Evolutionary conservation across 2,888 invertebrate genomes (phyloP).

Genomic region (Smittia aterrima): DNA sequence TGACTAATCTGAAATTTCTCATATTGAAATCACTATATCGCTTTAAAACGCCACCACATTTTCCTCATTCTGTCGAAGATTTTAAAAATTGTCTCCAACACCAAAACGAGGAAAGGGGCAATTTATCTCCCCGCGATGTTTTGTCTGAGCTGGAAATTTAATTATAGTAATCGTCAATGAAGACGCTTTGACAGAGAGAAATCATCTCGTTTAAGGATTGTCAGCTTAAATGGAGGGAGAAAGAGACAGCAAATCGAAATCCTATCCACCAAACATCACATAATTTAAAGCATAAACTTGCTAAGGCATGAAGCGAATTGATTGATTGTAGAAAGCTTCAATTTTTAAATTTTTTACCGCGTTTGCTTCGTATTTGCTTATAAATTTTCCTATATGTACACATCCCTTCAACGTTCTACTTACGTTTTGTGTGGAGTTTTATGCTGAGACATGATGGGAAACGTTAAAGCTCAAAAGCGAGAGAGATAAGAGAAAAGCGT

Average conservation of each 20-base stretch:
- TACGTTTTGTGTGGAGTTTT: background rate
- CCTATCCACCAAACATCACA: background rate
- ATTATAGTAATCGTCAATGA: constrained; percentile 16
- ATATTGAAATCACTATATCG: background rate
- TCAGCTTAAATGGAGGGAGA: background rate
- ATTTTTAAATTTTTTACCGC: background rate
- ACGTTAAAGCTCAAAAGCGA: background rate
- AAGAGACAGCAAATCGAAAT: background rate
- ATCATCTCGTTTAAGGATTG: constrained; percentile 8
- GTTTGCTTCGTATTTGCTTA: background rate
- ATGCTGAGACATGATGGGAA: background rate
- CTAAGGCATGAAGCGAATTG: constrained; percentile 22
- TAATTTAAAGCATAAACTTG: constrained; percentile 22
- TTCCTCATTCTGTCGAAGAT: background rate
- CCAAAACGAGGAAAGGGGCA: background rate
- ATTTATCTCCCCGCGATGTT: constrained; percentile 10
- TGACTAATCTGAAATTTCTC: no score
- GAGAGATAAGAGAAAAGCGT: background rate
- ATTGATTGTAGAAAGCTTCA: constrained; percentile 19
- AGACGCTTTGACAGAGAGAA: background rate
- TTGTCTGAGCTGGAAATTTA: constrained; percentile 14
- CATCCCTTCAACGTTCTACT: background rate
- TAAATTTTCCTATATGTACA: background rate
- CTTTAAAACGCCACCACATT: background rate
- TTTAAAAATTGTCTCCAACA: background rate